phyloP scores from a whole-genome alignment of 2,113 vertebrate species.

The Hucho hucho region DNA sequence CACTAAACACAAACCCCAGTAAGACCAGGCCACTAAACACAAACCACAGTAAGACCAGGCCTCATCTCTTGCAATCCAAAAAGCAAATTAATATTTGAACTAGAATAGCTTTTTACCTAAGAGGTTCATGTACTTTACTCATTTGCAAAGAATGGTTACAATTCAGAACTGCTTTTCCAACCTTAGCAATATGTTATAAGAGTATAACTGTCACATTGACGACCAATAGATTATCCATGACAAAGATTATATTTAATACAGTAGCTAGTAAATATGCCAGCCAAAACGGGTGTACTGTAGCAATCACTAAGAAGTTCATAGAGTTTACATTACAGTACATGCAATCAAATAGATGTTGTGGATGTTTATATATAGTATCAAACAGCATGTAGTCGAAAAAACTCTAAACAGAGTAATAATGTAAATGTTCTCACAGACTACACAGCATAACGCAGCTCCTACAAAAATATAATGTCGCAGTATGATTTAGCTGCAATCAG shows the following conservation, averaged over 20 bases:
- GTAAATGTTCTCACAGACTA: too few species aligned
- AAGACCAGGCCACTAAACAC: conserved; percentile 43
- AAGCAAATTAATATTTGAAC: conserved; percentile 54
- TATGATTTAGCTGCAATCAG: too few species aligned
- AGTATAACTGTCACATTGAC: conserved; percentile 31
- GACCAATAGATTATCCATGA: conserved; percentile 23
- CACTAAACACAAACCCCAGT: conserved; percentile 45
- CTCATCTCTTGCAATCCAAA: conserved; percentile 49
- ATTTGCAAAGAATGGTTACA: conserved; percentile 21
- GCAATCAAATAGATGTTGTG: too few species aligned
- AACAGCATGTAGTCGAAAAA: too few species aligned
- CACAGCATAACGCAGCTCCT: too few species aligned
- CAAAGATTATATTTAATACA: conserved; percentile 12
- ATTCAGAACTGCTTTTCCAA: conserved; percentile 45
- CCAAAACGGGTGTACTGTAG: too few species aligned
- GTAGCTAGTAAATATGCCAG: conserved; percentile 4
- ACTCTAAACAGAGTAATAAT: too few species aligned
- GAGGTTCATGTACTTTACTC: conserved; percentile 24
- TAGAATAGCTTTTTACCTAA: conserved; percentile 61
- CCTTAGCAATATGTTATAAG: conserved; percentile 51
- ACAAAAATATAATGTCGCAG: too few species aligned
- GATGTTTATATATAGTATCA: too few species aligned
- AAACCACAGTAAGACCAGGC: conserved; percentile 54
- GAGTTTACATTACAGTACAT: too few species aligned
- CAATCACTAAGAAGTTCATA: too few species aligned